These are phyloP conservation scores for Bombus cullumanus DNA, from an alignment of 1,140 invertebrate species.

Conservation along the genomic window DNA sequence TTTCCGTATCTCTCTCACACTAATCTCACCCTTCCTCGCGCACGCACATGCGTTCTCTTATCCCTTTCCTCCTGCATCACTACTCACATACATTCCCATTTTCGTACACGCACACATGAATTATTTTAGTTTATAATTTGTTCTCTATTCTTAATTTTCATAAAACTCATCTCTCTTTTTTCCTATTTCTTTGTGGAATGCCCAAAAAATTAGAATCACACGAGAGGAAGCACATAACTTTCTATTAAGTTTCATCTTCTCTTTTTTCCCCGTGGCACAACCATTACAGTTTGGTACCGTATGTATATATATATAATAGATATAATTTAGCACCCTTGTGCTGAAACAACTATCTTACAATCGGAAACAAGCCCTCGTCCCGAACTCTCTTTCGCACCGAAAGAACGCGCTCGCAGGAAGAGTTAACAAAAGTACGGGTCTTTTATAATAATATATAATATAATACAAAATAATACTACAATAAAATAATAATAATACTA, in stretches of 20 bases:
- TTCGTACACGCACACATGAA: background rate
- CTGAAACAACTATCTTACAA: slow-evolving; percentile 32
- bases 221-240: slow-evolving; percentile 46
- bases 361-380: rapidly evolving
- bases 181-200: slow-evolving; percentile 44
- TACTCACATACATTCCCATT: background rate
- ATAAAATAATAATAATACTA: slow-evolving; percentile 25
- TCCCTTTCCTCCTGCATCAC: background rate
- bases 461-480: slow-evolving; percentile 36
- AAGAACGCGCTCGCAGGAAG: too few relatives aligned
- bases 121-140: slow-evolving; percentile 13
- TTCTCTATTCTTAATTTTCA: background rate
- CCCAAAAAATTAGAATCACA: slow-evolving; percentile 61
- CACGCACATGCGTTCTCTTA: background rate
- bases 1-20: slow-evolving; percentile 5
- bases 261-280: slow-evolving; percentile 64
- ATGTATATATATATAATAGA: slow-evolving; percentile 16
- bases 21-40: background rate
- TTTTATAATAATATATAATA: rapidly evolving
- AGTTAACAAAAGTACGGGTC: too few relatives aligned
- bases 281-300: slow-evolving; percentile 68
- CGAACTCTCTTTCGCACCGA: too few relatives aligned
- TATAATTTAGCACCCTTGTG: slow-evolving; percentile 30
- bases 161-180: background rate
- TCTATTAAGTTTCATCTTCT: slow-evolving; percentile 2